Evolutionary conservation across 23 tunicate genomes (phyloP).

Genomic region (Trididemnum nubilum): DNA sequence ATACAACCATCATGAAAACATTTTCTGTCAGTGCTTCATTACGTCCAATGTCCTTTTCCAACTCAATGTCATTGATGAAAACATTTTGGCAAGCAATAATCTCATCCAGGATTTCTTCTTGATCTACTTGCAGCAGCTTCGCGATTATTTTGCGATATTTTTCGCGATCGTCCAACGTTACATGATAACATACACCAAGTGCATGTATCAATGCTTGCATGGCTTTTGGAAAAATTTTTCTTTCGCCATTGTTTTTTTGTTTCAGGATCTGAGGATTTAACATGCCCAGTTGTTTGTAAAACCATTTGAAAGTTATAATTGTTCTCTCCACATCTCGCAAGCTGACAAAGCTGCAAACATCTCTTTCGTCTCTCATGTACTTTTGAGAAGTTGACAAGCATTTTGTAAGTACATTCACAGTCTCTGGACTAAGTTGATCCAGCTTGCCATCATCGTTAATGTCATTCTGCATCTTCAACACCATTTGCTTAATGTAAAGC

Average conservation of each 20-base stretch:
- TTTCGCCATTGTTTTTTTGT: neutral
- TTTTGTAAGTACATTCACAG: slow-evolving; percentile 20
- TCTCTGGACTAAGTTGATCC: slow-evolving; percentile 15
- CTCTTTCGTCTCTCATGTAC: slow-evolving; percentile 48
- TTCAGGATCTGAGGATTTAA: neutral
- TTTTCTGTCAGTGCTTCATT: slow-evolving; percentile 73
- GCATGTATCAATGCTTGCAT: slow-evolving; percentile 47
- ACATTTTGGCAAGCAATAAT: slow-evolving; percentile 63
- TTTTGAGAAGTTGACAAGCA: slow-evolving; percentile 44
- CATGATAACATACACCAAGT: slow-evolving; percentile 69
- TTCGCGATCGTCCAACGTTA: slow-evolving; percentile 40
- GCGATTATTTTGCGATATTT: slow-evolving; percentile 30
- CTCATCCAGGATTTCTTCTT: slow-evolving; percentile 28
- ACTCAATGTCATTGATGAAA: slow-evolving; percentile 23
- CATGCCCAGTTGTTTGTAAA: slow-evolving; percentile 15
- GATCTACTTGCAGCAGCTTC: neutral
- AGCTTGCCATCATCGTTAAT: neutral
- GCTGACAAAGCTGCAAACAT: slow-evolving; percentile 65
- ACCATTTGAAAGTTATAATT: slow-evolving; percentile 41
- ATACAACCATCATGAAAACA: slow-evolving; percentile 54
- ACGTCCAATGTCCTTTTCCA: slow-evolving; percentile 53
- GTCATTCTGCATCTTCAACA: slow-evolving; percentile 30
- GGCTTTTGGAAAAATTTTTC: neutral
- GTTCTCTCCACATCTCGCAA: slow-evolving; percentile 54
- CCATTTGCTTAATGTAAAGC: slow-evolving; percentile 64